Evolutionary conservation across 1,140 invertebrate species (phyloP).

Genomic region (Chymomyza costata): DNA sequence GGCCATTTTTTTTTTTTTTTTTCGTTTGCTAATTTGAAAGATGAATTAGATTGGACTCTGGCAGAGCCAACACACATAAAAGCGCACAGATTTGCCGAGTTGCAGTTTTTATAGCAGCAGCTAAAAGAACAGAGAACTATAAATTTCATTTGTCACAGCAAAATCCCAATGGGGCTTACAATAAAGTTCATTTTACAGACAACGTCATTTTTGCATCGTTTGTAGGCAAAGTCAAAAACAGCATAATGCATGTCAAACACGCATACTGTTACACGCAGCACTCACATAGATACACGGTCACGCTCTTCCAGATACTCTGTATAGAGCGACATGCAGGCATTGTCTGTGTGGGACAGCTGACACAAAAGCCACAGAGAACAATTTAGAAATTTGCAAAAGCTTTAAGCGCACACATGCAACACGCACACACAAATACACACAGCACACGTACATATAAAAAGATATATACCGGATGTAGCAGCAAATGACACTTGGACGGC

Average conservation of each 20-base stretch:
- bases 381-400: conserved; percentile 71
- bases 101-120: conserved; percentile 37
- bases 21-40: conserved; percentile 68
- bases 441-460: conserved; percentile 14
- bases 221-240: conserved; percentile 71
- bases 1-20: too few species aligned
- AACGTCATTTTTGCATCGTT: conserved; percentile 60
- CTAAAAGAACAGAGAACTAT: conserved; percentile 54
- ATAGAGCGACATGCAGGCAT: conserved; percentile 16
- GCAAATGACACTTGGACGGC: too few species aligned
- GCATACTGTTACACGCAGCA: conserved; percentile 1
- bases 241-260: conserved; percentile 60
- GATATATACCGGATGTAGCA: too few species aligned
- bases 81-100: conserved; percentile 53
- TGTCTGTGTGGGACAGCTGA: conserved; percentile 61
- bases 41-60: conserved; percentile 65
- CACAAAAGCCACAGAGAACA: conserved; percentile 68
- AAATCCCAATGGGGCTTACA: conserved; percentile 60
- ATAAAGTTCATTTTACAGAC: conserved; percentile 55
- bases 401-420: conserved; percentile 61
- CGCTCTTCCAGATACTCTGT: not conserved
- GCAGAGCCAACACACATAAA: conserved; percentile 16
- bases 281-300: conserved; percentile 4
- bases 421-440: conserved; percentile 14
- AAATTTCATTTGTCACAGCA: conserved; percentile 70